These are phyloP conservation scores for Acanthoscelides obtectus DNA, from an alignment of 2,888 invertebrate genomes.

Conservation along the genomic window DNA sequence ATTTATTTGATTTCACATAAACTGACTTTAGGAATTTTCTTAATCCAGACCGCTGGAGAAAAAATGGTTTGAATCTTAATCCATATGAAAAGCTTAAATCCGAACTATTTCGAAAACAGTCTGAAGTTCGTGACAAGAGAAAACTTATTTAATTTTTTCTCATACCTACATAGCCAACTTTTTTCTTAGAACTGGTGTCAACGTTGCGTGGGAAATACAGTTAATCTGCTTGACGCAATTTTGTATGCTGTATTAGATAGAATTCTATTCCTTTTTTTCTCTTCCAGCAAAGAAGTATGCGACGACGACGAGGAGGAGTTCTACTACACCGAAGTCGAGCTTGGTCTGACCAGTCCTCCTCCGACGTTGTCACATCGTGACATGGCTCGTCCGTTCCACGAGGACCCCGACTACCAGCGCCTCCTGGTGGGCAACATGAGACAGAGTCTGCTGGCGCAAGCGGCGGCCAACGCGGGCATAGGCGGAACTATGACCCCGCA, in stretches of 20 bases:
- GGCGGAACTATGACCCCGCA: constrained; percentile 36
- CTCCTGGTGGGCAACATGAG: constrained; percentile 68
- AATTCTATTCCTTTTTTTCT: constrained; percentile 8
- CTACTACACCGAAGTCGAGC: constrained; percentile 83
- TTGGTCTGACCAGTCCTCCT: constrained; percentile 62
- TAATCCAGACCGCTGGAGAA: no score
- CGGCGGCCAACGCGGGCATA: constrained; percentile 13
- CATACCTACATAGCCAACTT: no score
- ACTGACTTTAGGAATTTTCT: no score
- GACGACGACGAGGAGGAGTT: constrained; percentile 88
- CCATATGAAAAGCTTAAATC: no score
- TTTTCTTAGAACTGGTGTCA: no score
- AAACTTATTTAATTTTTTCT: no score
- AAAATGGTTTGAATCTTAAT: no score
- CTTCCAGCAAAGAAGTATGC: constrained; percentile 46
- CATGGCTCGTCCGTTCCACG: constrained; percentile 91
- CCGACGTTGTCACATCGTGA: constrained; percentile 88
- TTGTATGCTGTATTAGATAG: background rate
- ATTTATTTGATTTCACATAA: no score
- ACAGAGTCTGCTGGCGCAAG: constrained; percentile 42
- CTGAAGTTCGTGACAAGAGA: no score
- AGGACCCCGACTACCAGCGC: constrained; percentile 89
- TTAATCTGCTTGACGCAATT: no score
- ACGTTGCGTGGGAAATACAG: no score
- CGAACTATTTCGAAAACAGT: no score